Percentiles rank a stretch among this genome's conserved stretches.
These are phyloP conservation scores for Steinernema feltiae DNA, from an alignment of 1,140 invertebrate genomes.

Conservation along the genomic window DNA sequence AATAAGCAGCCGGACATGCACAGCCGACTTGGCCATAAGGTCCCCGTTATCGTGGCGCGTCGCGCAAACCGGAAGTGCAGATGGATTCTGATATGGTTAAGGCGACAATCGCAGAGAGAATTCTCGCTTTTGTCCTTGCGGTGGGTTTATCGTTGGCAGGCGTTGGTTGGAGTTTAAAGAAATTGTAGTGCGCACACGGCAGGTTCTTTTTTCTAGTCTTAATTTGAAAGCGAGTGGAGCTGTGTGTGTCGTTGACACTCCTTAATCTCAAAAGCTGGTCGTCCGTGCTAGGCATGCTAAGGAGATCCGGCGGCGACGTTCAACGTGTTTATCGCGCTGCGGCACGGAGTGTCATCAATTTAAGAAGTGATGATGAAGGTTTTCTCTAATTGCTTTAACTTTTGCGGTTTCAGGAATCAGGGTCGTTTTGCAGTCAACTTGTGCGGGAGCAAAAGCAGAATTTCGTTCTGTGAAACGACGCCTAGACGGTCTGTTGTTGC, in stretches of 20 bases:
- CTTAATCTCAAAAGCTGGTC: slow-evolving; percentile 1
- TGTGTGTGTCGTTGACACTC: background rate
- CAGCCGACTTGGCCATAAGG: background rate
- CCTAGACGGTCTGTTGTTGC: background rate
- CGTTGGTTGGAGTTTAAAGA: too few species aligned
- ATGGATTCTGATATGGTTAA: too few species aligned
- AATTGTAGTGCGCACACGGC: background rate
- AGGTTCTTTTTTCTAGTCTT: background rate
- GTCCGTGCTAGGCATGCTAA: background rate
- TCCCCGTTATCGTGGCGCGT: background rate
- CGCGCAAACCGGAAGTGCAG: background rate
- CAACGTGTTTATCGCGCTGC: background rate
- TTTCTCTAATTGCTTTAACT: background rate
- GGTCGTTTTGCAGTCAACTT: too few species aligned
- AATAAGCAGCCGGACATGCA: background rate
- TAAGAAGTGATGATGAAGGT: background rate
- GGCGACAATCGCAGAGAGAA: too few species aligned
- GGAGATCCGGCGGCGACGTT: background rate
- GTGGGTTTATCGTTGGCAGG: too few species aligned
- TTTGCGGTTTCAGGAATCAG: background rate
- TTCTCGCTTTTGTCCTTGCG: too few species aligned
- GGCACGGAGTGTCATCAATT: background rate
- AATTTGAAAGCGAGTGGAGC: background rate
- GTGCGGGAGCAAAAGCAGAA: too few species aligned
- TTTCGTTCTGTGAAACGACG: too few species aligned